phyloP scores from a whole-genome alignment of 2,113 vertebrate species.

The Elachura formosa region DNA sequence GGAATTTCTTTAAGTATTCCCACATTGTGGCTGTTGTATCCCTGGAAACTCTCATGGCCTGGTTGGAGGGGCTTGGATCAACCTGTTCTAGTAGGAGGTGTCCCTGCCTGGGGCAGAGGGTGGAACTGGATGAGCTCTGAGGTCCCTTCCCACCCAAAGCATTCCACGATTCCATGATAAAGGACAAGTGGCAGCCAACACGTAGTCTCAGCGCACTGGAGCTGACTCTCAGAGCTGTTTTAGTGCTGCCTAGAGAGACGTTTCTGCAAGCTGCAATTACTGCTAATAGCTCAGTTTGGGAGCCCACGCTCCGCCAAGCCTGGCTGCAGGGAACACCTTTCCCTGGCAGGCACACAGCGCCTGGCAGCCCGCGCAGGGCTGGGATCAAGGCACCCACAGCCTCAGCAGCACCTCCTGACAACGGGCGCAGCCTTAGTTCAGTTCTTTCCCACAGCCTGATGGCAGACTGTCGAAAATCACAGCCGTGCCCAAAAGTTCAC shows the following conservation, averaged over 20 bases:
- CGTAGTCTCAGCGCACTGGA: background rate
- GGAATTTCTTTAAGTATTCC: background rate
- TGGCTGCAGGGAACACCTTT: conserved; percentile 54
- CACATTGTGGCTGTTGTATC: background rate
- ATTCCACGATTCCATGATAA: background rate
- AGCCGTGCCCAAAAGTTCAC: background rate
- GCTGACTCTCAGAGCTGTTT: background rate
- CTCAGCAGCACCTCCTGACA: background rate
- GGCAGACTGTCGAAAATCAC: background rate
- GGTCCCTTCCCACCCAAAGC: background rate
- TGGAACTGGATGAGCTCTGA: background rate
- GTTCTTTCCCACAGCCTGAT: background rate
- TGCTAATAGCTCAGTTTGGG: background rate
- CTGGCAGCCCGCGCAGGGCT: background rate
- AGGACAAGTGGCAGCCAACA: background rate
- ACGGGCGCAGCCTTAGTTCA: background rate
- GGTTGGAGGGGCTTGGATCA: background rate
- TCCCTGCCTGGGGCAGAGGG: background rate
- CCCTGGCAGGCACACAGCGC: background rate
- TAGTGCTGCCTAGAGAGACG: background rate
- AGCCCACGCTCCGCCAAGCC: background rate
- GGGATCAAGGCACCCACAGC: background rate
- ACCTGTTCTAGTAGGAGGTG: background rate
- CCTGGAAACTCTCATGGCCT: background rate
- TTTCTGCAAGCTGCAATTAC: background rate